These are phyloP conservation scores for Cercopithecus diana DNA, from an alignment of 2,797 vertebrate genomes.

Conservation along the genomic window DNA sequence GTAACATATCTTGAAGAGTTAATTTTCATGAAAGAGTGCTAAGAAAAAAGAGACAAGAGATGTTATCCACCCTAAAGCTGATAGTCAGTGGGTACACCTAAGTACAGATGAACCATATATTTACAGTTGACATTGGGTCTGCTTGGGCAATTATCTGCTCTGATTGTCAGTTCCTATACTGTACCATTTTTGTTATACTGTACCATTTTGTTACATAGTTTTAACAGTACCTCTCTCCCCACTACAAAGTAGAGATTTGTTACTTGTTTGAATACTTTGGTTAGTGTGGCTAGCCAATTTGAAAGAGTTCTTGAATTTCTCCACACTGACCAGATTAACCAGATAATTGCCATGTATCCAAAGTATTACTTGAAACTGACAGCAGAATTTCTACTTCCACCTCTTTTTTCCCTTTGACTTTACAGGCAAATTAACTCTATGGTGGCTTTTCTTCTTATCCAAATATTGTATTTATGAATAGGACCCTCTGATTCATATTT, in stretches of 20 bases:
- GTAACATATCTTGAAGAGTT: neutral
- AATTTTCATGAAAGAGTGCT: neutral
- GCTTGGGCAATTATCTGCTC: neutral
- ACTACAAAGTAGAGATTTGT: neutral
- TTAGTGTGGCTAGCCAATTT: neutral
- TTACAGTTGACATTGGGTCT: neutral
- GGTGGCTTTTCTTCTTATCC: slow-evolving; percentile 17
- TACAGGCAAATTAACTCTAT: neutral
- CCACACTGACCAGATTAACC: neutral
- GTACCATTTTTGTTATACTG: neutral
- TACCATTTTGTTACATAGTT: neutral
- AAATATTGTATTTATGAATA: slow-evolving; percentile 50
- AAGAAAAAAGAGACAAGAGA: neutral
- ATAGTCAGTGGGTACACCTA: neutral
- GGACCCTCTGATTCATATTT: slow-evolving; percentile 23
- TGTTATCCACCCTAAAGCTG: neutral
- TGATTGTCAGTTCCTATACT: neutral
- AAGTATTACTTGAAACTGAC: neutral
- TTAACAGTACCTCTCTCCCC: neutral
- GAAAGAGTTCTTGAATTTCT: slow-evolving; percentile 40
- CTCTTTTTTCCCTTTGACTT: neutral
- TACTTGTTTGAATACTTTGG: neutral
- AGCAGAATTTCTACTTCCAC: neutral
- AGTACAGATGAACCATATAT: neutral
- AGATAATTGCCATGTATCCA: neutral